These are phyloP conservation scores for Oncorhynchus clarkii DNA, from an alignment of 2,113 vertebrate genomes.

Conservation along the genomic window DNA sequence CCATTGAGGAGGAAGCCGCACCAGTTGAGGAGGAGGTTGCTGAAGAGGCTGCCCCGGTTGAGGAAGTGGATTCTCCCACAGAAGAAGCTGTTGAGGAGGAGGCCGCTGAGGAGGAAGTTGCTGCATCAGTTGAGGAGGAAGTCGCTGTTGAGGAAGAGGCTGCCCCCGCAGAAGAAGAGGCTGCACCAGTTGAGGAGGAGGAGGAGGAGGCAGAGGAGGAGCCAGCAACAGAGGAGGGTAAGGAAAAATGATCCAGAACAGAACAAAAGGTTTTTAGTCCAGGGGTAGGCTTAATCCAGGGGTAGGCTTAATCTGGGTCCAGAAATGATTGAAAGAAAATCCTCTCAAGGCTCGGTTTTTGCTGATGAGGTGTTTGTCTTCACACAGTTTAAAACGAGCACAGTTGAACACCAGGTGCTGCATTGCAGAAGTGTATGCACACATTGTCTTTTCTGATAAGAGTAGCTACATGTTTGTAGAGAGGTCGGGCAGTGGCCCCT, in stretches of 20 bases:
- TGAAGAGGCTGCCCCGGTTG: slow-evolving; percentile 3
- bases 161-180: slow-evolving; percentile 31
- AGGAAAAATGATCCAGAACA: background rate
- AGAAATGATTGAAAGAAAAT: no score
- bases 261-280: no score
- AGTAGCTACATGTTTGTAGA: no score
- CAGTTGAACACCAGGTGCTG: background rate
- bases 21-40: slow-evolving; percentile 19
- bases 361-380: no score
- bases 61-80: slow-evolving; percentile 1
- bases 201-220: slow-evolving; percentile 5
- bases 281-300: no score
- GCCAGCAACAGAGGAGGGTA: slow-evolving; percentile 26
- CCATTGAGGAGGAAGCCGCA: background rate
- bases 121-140: slow-evolving; percentile 15
- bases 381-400: no score
- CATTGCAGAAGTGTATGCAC: background rate
- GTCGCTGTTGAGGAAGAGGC: slow-evolving; percentile 48
- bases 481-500: no score
- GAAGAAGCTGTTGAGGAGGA: slow-evolving; percentile 24
- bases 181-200: slow-evolving; percentile 32
- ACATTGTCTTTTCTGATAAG: background rate
- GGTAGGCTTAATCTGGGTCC: no score
- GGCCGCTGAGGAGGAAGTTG: slow-evolving; percentile 17
- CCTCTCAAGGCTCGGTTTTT: no score